A percentile compares a stretch with the other conserved stretches of the same genome.
Conservation (phyloP, 2,797 vertebrate species). For the Myotis vivesi region DNA sequence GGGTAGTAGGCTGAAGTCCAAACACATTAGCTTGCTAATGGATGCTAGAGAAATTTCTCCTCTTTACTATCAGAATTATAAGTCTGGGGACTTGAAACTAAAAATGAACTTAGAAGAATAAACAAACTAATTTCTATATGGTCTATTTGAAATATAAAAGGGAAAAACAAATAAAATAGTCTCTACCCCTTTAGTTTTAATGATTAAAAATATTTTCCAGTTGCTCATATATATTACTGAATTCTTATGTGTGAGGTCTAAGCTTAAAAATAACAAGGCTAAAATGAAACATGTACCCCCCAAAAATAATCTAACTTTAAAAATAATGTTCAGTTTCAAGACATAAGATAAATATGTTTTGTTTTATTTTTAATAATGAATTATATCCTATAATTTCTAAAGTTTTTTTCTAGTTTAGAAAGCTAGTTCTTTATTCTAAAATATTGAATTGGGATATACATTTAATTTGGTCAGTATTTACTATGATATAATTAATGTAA, state of each 20-base stretch:
- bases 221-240: neutral
- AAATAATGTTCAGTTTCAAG: neutral
- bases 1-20: neutral
- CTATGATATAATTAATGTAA: neutral
- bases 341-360: neutral
- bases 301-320: neutral
- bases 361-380: neutral
- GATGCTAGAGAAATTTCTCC: neutral
- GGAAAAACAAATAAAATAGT: neutral
- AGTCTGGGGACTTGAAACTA: neutral
- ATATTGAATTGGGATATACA: neutral
- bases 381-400: neutral
- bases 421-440: slow-evolving; percentile 15
- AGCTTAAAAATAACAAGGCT: neutral
- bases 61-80: neutral
- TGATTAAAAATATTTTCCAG: neutral
- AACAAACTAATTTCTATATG: slow-evolving; percentile 18
- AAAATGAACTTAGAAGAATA: slow-evolving; percentile 31
- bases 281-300: neutral
- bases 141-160: slow-evolving; percentile 28
- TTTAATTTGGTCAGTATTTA: neutral
- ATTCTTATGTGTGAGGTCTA: neutral
- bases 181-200: neutral
- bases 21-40: neutral
- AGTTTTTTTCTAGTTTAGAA: neutral